Evolutionary conservation across 2,113 vertebrate genomes (phyloP), one percentile per base, ranked within the genome.

Genomic region (Pionites leucogaster): DNA sequence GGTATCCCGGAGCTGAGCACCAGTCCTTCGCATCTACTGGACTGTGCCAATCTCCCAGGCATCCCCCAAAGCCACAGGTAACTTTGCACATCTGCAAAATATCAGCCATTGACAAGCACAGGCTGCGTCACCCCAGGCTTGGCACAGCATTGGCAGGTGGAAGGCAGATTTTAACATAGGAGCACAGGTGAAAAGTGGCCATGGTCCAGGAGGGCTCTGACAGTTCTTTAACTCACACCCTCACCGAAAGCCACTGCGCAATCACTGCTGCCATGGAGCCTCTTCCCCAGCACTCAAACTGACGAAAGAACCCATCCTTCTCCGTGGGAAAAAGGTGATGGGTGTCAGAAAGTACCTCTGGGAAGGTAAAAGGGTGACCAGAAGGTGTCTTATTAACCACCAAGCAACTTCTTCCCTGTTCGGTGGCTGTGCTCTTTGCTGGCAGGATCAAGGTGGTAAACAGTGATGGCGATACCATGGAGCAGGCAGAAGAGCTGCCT

Each of bases 191-290:
- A 52, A 33, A 57, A 5, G 37, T 1, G 20, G 20, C 25, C 6
- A 2, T 6, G 31, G 35, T 24, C 52, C 5, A 4, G 33, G 20
- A 35, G 64, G 69, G 42, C 31, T 90, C 74, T 50, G 62, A 5
- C 20, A 15, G 10, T 10, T 25, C 52, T 67, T 55, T 41, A 62
- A 15, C 41, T 55, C 57, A 5, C 27, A 16, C 25, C 4, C 9
- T 39, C 7, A 2, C 78, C 7, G 8, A 59, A 83, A 83, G 4
- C 7, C 33, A 29, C 46, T 0, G 2, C 2, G 17, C 29, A 37
- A 20, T 2, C 11, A 0, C 55, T 77, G 78, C 14, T 4, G 1
- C 63, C 0, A 0, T 5, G 31, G 44, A 41, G 10, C 5, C 50
- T 49, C 50, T 76, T 52, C 41, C 23, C 15, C 3, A 53, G 19